Evolutionary conservation across 2,113 vertebrate species (phyloP).

Genomic region (Trachemys scripta): DNA sequence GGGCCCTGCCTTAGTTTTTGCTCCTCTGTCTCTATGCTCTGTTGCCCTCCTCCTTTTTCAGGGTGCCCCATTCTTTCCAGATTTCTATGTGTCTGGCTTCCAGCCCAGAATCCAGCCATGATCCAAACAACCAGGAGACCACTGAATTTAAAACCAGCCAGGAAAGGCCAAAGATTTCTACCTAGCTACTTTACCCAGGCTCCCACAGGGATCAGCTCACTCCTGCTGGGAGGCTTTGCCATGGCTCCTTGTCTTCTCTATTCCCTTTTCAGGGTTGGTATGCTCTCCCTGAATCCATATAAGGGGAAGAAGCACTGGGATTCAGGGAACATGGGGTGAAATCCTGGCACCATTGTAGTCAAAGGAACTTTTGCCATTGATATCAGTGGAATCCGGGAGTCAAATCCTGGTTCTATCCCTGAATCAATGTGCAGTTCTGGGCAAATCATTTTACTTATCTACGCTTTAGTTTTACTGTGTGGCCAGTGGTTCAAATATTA

Average conservation of each 20-base stretch:
- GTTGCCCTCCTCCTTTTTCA: background rate
- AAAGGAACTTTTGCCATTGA: background rate
- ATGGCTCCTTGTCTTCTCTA: background rate
- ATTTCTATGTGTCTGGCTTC: background rate
- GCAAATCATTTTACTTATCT: background rate
- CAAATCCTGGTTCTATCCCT: background rate
- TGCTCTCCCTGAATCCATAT: background rate
- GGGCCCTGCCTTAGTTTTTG: background rate
- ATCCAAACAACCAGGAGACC: background rate
- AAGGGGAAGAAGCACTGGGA: background rate
- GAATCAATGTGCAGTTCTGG: background rate
- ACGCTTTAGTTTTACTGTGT: background rate
- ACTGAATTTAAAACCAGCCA: background rate
- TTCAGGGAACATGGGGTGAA: background rate
- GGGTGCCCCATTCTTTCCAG: background rate
- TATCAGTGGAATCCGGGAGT: background rate
- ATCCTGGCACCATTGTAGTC: background rate
- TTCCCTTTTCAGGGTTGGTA: background rate
- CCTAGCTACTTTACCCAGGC: background rate
- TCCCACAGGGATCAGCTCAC: background rate
- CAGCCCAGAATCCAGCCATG: background rate
- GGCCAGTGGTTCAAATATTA: background rate
- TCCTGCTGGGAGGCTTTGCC: background rate
- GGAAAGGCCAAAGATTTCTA: background rate
- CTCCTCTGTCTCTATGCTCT: background rate